Conservation (phyloP, 2,888 invertebrate species). For the Patella ulyssiponensis region DNA sequence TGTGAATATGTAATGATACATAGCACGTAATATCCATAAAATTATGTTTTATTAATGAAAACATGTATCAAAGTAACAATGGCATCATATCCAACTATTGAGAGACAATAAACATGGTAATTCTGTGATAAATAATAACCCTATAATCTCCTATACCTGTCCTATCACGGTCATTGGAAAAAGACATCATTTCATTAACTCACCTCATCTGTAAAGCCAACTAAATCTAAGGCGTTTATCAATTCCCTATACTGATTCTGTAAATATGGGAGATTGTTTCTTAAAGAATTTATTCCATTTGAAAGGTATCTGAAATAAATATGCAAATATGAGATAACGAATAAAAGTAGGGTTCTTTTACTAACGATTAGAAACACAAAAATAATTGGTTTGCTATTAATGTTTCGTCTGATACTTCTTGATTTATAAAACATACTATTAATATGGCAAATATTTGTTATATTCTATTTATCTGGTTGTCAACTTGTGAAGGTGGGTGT, state of each 20-base stretch:
- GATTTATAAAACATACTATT: neutral
- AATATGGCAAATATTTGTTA: too few relatives aligned
- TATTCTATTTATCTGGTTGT: too few relatives aligned
- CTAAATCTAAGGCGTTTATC: constrained; percentile 66
- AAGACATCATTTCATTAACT: neutral
- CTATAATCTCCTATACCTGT: too few relatives aligned
- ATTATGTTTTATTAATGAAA: neutral
- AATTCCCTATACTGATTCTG: constrained; percentile 60
- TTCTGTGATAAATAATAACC: too few relatives aligned
- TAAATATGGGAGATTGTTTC: constrained; percentile 38
- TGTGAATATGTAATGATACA: too few relatives aligned
- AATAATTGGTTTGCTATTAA: neutral
- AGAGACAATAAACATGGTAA: neutral
- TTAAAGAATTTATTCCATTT: constrained; percentile 46
- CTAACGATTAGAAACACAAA: neutral
- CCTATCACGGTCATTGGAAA: too few relatives aligned
- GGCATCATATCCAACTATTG: neutral
- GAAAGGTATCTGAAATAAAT: constrained; percentile 52
- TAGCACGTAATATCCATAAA: neutral
- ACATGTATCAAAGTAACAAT: neutral
- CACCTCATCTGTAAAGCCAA: constrained; percentile 70
- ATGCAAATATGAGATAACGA: too few relatives aligned
- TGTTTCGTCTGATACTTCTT: neutral
- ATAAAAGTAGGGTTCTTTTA: neutral
- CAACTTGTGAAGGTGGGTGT: too few relatives aligned